Evolutionary conservation across 2,113 vertebrate species (phyloP).

Genomic region (Eolophus roseicapilla): DNA sequence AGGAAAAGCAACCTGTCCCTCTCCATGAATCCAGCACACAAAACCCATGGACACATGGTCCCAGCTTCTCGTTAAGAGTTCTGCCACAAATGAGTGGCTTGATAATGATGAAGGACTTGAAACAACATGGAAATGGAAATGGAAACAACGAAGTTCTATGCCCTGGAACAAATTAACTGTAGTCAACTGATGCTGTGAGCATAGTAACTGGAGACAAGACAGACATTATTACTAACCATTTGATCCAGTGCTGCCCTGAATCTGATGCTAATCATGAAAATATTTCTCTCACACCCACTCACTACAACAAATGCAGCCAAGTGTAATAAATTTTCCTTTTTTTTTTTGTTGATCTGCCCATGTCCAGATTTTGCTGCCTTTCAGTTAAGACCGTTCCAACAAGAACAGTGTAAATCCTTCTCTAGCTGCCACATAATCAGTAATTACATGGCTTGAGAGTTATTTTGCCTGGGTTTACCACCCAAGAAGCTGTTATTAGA

Average conservation of each 20-base stretch:
- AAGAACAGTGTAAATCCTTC: background rate
- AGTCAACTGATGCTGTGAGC: background rate
- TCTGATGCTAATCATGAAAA: constrained; percentile 38
- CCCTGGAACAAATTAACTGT: constrained; percentile 21
- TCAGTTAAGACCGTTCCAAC: background rate
- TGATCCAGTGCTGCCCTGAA: background rate
- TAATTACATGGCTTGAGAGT: background rate
- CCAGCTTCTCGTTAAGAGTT: background rate
- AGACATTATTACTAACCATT: constrained; percentile 13
- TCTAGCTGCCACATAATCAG: background rate
- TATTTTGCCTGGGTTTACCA: background rate
- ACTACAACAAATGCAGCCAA: constrained; percentile 32
- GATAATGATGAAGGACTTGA: background rate
- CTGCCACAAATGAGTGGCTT: background rate
- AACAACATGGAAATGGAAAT: constrained; percentile 10
- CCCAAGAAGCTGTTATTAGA: background rate
- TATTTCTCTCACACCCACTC: constrained; percentile 58
- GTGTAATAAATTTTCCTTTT: constrained; percentile 20
- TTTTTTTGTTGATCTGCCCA: background rate
- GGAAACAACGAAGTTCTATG: constrained; percentile 24
- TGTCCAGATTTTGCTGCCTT: background rate
- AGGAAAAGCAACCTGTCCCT: background rate
- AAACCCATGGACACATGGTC: accelerated
- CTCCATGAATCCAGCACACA: background rate
- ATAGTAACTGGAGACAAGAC: constrained; percentile 8